Conservation (phyloP, 2,113 vertebrate species). For the Gnathonemus longibarbis region DNA sequence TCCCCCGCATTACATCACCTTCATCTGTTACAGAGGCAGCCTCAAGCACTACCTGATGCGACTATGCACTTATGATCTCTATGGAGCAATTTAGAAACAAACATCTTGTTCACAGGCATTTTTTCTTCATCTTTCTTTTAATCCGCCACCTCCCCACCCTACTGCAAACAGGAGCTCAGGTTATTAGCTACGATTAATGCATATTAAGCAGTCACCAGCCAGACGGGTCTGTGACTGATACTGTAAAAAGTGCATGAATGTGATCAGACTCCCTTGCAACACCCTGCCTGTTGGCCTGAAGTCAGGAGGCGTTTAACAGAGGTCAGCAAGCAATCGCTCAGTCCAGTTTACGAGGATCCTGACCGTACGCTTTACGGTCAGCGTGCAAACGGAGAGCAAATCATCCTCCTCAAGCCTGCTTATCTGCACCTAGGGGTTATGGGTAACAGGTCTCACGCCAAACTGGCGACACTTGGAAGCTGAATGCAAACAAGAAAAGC, state of each 20-base stretch:
- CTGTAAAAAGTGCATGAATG: neutral
- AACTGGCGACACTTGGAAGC: neutral
- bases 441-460: neutral
- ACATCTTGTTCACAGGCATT: neutral
- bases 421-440: neutral
- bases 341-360: neutral
- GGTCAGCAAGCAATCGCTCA: neutral
- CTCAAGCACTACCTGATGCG: neutral
- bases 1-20: slow-evolving; percentile 34
- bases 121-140: neutral
- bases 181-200: neutral
- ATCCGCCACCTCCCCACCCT: neutral
- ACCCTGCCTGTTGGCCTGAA: neutral
- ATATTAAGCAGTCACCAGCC: neutral
- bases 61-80: neutral
- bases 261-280: neutral
- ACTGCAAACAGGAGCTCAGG: neutral
- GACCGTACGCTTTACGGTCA: neutral
- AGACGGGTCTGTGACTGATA: neutral
- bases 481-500: neutral
- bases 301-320: neutral
- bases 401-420: neutral
- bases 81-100: slow-evolving; percentile 5
- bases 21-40: neutral
- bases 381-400: neutral